phyloP scores from a whole-genome alignment of 1,140 invertebrate species.

The Physella acuta region DNA sequence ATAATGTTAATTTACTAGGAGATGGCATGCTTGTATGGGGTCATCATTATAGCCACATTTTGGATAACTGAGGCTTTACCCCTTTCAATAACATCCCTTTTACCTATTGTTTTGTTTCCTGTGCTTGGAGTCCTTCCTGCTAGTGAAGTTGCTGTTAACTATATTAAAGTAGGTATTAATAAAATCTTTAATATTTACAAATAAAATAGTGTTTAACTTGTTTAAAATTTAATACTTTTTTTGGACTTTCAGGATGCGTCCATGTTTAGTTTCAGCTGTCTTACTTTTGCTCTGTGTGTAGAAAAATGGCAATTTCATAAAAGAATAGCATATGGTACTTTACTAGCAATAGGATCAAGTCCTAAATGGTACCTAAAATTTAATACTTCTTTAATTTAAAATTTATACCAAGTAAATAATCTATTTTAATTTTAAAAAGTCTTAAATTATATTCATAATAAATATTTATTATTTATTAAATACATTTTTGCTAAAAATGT shows the following conservation, averaged over 20 bases:
- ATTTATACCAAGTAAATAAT: too few relatives aligned
- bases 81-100: slow-evolving; percentile 60
- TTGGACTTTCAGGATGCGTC: slow-evolving; percentile 29
- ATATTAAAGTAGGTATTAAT: slow-evolving; percentile 46
- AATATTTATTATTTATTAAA: neutral
- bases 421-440: neutral
- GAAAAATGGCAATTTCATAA: slow-evolving; percentile 82
- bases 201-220: neutral
- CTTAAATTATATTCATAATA: neutral
- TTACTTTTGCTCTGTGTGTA: slow-evolving; percentile 81
- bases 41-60: slow-evolving; percentile 31
- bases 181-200: neutral
- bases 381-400: too few relatives aligned
- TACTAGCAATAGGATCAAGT: slow-evolving; percentile 71
- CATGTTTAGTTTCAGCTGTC: slow-evolving; percentile 48
- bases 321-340: slow-evolving; percentile 76
- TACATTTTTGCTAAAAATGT: neutral
- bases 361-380: slow-evolving; percentile 56
- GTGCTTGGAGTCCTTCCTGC: slow-evolving; percentile 54
- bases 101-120: slow-evolving; percentile 62
- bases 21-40: slow-evolving; percentile 70
- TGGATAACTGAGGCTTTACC: slow-evolving; percentile 63
- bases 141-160: slow-evolving; percentile 45
- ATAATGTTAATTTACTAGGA: slow-evolving; percentile 30
- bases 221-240: neutral